Conservation (phyloP, 2,113 vertebrate genomes). For the Phrynocephalus versicolor region DNA sequence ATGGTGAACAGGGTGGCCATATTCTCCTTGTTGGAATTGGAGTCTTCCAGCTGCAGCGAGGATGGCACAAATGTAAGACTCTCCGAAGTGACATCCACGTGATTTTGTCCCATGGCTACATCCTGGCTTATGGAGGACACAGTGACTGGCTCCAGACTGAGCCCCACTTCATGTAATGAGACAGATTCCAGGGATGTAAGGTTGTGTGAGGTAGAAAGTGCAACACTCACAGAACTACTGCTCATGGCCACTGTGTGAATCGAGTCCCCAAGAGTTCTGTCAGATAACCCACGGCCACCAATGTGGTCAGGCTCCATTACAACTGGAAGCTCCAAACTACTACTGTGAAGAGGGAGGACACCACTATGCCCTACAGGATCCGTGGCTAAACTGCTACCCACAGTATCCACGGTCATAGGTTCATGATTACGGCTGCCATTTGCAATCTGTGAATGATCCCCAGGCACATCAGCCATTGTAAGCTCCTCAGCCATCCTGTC, state of each 20-base stretch:
- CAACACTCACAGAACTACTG: constrained; percentile 90
- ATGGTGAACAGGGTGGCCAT: constrained; percentile 91
- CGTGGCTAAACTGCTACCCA: constrained; percentile 74
- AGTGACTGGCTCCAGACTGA: constrained; percentile 90
- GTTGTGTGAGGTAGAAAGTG: constrained; percentile 89
- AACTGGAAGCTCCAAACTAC: constrained; percentile 90
- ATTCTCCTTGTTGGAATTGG: constrained; percentile 93
- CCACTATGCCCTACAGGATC: constrained; percentile 84
- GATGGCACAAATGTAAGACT: constrained; percentile 92
- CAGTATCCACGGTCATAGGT: constrained; percentile 75
- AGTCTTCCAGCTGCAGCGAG: constrained; percentile 91
- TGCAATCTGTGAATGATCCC: constrained; percentile 85
- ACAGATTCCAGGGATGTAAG: constrained; percentile 88
- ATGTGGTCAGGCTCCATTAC: constrained; percentile 94
- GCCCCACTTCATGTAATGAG: constrained; percentile 88
- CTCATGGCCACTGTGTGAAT: constrained; percentile 89
- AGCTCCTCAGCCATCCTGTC: constrained; percentile 91
- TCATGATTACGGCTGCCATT: constrained; percentile 83
- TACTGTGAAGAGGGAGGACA: constrained; percentile 88
- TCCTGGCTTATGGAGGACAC: constrained; percentile 93
- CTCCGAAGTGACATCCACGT: constrained; percentile 84
- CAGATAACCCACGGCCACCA: constrained; percentile 77
- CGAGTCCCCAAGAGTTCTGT: constrained; percentile 83
- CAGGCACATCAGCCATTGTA: constrained; percentile 86
- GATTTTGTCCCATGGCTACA: constrained; percentile 86